Evolutionary conservation across 2,888 invertebrate genomes (phyloP).

Genomic region (Corbicula japonica): DNA sequence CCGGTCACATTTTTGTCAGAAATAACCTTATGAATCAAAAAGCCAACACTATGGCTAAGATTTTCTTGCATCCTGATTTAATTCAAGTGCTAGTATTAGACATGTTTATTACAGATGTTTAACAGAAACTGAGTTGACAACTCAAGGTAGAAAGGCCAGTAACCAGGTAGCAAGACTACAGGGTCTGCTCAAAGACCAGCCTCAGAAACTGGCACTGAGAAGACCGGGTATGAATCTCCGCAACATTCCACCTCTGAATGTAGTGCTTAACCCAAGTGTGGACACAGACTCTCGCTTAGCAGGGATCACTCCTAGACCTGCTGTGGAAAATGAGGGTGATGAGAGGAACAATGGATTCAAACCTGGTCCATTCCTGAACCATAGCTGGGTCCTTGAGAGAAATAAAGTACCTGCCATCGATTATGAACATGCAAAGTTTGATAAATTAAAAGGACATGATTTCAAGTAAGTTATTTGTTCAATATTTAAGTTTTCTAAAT

Average conservation of each 20-base stretch:
- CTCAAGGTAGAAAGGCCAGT: conserved; percentile 79
- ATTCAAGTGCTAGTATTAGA: neutral
- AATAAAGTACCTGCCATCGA: conserved; percentile 80
- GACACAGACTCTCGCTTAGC: conserved; percentile 77
- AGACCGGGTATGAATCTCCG: conserved; percentile 68
- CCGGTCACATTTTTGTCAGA: too few species aligned
- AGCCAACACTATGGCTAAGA: too few species aligned
- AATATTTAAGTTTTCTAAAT: too few species aligned
- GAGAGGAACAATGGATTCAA: conserved; percentile 75
- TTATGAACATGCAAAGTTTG: conserved; percentile 77
- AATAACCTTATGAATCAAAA: too few species aligned
- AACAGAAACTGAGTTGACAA: conserved; percentile 82
- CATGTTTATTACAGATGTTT: conserved; percentile 64
- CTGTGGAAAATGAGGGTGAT: conserved; percentile 69
- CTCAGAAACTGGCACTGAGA: conserved; percentile 75
- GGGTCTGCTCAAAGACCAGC: conserved; percentile 82
- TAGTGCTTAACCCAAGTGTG: conserved; percentile 83
- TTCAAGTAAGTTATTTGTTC: conserved; percentile 79
- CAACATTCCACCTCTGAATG: conserved; percentile 83
- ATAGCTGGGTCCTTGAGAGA: conserved; percentile 77
- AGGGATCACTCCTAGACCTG: conserved; percentile 76
- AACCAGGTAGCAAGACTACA: conserved; percentile 83
- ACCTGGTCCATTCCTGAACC: conserved; percentile 77
- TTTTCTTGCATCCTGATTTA: too few species aligned
- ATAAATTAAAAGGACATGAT: conserved; percentile 75